Base-by-base conservation (phyloP, 2,888 invertebrate species). In the Strigamia crassipes region DNA sequence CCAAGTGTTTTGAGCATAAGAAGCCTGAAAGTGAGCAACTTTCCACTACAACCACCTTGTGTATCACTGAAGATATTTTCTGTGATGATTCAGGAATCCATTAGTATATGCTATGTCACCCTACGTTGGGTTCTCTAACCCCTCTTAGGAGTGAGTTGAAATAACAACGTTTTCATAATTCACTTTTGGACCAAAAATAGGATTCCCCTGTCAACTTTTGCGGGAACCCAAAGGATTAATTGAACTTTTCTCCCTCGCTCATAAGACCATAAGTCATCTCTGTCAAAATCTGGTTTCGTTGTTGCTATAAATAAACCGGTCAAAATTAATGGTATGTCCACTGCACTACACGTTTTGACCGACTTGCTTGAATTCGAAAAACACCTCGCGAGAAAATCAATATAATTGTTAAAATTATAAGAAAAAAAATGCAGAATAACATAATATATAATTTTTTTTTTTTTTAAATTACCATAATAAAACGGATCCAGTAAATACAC, bases 311-410 rank as follows among this genome's bases (percentile, higher is more conserved):
- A 66, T 66, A 66, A 66, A 66, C 61, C 61, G 18, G 61, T 66
- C n/a, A 66, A 66, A 66, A 66, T 66, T 66, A 66, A 66, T 66
- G 61, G 61, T 66, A 66, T 66, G 61, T 66, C 61, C 61, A 66
- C 61, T 66, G 23, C 21, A 66, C 61, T 21, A 66, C n/a, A 66
- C n/a, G 18, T 66, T 66, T 15, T 66, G 23, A 23, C 61, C 61
- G 18, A 66, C 61, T 66, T 66, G 21, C 61, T 66, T 66, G 61
- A 66, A 66, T 66, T 66, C 61, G n/a, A 23, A 18, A 66, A n/a
- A 21, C 21, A 66, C n/a, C 61, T 23, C 10, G 8, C 2, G 23
- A 12, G 8, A 23, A 8, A 66, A 66, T 23, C 12, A 5, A 23
- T 66, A 8, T 2, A 66, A 66, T 2, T 21, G 10, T 5, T 1